Base-by-base conservation (phyloP, 2,113 vertebrate genomes). In the Gila orcuttii region DNA sequence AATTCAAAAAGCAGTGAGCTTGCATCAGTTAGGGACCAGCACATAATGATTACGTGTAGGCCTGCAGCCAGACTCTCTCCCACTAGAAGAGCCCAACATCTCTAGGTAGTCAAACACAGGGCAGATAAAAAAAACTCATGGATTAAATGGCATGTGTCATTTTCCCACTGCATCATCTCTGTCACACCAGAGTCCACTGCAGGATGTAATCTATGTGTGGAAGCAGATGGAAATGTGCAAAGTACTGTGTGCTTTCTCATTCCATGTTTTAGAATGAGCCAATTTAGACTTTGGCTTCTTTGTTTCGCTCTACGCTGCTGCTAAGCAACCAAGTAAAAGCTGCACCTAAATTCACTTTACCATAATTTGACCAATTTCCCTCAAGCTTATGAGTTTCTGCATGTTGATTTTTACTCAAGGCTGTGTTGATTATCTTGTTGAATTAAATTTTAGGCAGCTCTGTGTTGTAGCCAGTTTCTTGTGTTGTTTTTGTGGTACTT, bases 231-330 rank as follows among this genome's bases (percentile, higher is more conserved):
- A 23, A 74, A 57, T 55, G 52, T 79, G 31, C 47, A 33, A 13
- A 50, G 60, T 81, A 71, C 66, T 4, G 23, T 52, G 5, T 55
- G 68, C 78, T 75, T 47, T 57, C 71, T 33, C 59, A 74, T 83
- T 66, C 77, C 78, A 31, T 62, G 86, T 57, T 81, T 87, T 69
- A 68, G 69, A 82, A 87, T 85, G 83, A 87, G 79, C 64, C 62
- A 31, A 87, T 87, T 78, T 62, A 59, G 78, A 60, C 3, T 60
- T 75, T 21, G 68, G 13, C 57, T 19, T 75, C 57, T 86, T 73
- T 82, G 77, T 42, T 81, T 59, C 55, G 2, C 21, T 17, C 69
- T 47, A 11, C 55, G 0, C 59, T 19, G 64, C 84, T 62, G 60
- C 23, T 85, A 77, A 82, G 71, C 13, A 85, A 82, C 55, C 57